Evolutionary conservation across 2,113 vertebrate species (phyloP).

Genomic region (Cryptotis parvus): DNA sequence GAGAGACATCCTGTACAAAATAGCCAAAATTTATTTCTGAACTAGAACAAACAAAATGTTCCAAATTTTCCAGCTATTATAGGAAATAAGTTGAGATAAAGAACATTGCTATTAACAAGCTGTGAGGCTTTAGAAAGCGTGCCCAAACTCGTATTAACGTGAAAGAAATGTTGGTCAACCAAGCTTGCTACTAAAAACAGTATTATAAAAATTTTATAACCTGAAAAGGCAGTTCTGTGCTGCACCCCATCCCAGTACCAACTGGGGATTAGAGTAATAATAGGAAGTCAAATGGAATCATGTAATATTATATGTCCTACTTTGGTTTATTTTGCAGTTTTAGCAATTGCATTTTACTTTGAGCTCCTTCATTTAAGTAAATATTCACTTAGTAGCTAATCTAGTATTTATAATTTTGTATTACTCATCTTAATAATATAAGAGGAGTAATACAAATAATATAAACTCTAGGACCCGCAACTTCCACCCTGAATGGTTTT

Average conservation of each 20-base stretch:
- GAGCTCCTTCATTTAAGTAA: not conserved
- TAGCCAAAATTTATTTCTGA: slow-evolving; percentile 16
- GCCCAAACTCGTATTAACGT: slow-evolving; percentile 1
- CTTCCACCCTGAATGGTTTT: not conserved
- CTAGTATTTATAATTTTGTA: slow-evolving; percentile 29
- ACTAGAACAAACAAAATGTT: not conserved
- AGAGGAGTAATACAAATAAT: too few relatives aligned
- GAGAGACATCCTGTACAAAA: not conserved
- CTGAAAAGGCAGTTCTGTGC: slow-evolving; percentile 5
- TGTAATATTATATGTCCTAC: not conserved
- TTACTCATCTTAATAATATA: slow-evolving; percentile 14
- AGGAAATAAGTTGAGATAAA: slow-evolving; percentile 23
- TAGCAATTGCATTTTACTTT: slow-evolving; percentile 3
- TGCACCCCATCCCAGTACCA: too few relatives aligned
- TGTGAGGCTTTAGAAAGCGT: slow-evolving; percentile 23
- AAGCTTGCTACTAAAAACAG: not conserved
- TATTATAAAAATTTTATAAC: not conserved
- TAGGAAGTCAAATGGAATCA: not conserved
- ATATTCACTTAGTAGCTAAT: not conserved
- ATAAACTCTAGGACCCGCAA: not conserved
- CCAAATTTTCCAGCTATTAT: not conserved
- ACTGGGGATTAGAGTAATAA: too few relatives aligned
- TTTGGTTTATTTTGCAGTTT: not conserved
- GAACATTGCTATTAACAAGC: slow-evolving; percentile 2
- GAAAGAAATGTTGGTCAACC: slow-evolving; percentile 8